Conservation (phyloP, 92 coral and sea anemone species). For the Blastomussa wellsi region DNA sequence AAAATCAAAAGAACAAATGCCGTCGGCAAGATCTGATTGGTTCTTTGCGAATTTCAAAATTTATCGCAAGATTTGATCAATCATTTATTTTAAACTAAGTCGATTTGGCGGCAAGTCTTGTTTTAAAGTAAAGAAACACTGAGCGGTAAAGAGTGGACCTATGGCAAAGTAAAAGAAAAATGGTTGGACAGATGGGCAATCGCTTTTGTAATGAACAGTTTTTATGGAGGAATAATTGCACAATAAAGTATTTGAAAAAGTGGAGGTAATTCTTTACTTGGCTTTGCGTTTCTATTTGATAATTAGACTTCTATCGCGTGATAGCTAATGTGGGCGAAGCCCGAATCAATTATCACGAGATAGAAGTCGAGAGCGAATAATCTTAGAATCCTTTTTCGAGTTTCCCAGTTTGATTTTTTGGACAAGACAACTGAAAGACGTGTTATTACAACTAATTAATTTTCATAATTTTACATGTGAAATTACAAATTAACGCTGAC, state of each 20-base stretch:
- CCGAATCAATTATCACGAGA: too few species aligned
- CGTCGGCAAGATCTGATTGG: not conserved
- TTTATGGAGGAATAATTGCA: not conserved
- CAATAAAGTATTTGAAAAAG: constrained; percentile 13
- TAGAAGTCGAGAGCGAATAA: too few species aligned
- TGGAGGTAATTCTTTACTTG: not conserved
- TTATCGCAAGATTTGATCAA: not conserved
- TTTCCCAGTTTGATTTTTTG: too few species aligned
- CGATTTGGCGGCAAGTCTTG: not conserved
- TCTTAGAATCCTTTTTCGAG: too few species aligned
- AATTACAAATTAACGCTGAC: too few species aligned
- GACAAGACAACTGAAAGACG: too few species aligned
- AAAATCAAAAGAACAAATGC: not conserved
- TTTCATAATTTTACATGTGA: too few species aligned
- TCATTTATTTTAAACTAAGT: too few species aligned
- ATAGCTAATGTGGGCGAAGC: too few species aligned
- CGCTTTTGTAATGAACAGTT: constrained; percentile 1
- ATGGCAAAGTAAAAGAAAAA: not conserved
- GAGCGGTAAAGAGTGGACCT: not conserved
- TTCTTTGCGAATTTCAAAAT: not conserved
- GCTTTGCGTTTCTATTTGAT: not conserved
- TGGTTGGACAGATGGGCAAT: not conserved
- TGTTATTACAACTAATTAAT: too few species aligned
- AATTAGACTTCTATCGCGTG: too few species aligned
- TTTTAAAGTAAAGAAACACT: not conserved